Evolutionary conservation across 1,140 invertebrate species (phyloP).

Genomic region (Chironomus striatipennis): DNA sequence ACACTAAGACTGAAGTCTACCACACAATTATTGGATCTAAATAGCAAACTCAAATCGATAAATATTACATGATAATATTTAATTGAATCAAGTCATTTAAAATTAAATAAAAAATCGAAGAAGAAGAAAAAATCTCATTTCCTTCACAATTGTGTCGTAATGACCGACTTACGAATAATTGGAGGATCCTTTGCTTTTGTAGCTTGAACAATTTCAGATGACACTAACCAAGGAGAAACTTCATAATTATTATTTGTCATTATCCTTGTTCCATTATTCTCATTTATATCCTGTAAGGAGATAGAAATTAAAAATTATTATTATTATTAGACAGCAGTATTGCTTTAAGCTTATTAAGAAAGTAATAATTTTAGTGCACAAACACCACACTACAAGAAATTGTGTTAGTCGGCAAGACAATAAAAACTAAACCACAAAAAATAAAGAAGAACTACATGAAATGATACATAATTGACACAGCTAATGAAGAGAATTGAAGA

Average conservation of each 20-base stretch:
- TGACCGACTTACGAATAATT: conserved; percentile 72
- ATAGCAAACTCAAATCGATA: too few relatives aligned
- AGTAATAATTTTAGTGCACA: neutral
- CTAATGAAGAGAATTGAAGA: neutral
- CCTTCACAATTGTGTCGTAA: conserved; percentile 67
- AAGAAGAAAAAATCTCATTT: neutral
- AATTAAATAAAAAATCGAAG: too few relatives aligned
- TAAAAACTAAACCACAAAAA: too few relatives aligned
- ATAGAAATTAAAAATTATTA: neutral
- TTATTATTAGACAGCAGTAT: neutral
- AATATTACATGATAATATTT: too few relatives aligned
- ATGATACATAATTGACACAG: neutral
- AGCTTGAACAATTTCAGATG: conserved; percentile 56
- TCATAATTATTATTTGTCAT: conserved; percentile 15
- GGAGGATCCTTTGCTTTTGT: conserved; percentile 55
- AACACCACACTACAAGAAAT: neutral
- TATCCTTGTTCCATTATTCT: neutral
- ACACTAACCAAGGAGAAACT: conserved; percentile 70
- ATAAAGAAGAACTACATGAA: neutral
- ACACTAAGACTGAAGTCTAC: too few relatives aligned
- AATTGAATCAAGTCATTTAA: too few relatives aligned
- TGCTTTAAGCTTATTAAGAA: neutral
- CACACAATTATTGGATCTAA: too few relatives aligned
- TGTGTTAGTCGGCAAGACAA: neutral
- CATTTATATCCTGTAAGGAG: conserved; percentile 8